These are phyloP conservation scores for Lophotis ruficrista DNA, from an alignment of 2,113 vertebrate genomes.

Conservation along the genomic window DNA sequence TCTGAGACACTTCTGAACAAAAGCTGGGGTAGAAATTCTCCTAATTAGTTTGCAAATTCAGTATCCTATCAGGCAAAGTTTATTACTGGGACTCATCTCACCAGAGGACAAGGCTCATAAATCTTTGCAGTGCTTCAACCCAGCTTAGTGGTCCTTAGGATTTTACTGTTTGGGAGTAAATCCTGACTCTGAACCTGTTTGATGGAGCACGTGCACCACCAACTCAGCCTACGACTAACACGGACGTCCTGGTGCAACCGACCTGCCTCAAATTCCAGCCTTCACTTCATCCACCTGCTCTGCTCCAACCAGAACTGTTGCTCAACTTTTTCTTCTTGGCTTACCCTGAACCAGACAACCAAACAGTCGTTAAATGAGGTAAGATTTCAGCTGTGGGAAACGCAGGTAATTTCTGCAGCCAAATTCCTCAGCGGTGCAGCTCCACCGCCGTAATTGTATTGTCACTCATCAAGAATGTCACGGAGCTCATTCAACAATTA, in stretches of 20 bases:
- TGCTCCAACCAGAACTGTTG: not conserved
- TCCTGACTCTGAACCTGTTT: not conserved
- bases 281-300: not conserved
- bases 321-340: not conserved
- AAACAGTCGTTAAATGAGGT: not conserved
- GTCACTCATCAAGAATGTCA: conserved; percentile 34
- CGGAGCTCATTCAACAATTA: conserved; percentile 7
- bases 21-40: not conserved
- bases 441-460: not conserved
- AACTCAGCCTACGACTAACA: rapidly evolving
- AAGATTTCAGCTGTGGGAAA: conserved; percentile 10
- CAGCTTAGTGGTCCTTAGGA: not conserved
- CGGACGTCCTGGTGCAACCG: rapidly evolving
- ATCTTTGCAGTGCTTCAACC: not conserved
- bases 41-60: not conserved
- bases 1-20: not conserved
- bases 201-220: not conserved
- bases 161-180: not conserved
- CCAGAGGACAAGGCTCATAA: not conserved
- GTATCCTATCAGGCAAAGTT: not conserved
- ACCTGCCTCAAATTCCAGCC: not conserved
- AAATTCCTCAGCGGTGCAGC: conserved; percentile 3
- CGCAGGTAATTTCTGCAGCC: not conserved
- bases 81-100: not conserved
- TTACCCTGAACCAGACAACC: not conserved